Base-by-base conservation (phyloP, 2,888 invertebrate genomes). In the Tetrapedia diversipes region DNA sequence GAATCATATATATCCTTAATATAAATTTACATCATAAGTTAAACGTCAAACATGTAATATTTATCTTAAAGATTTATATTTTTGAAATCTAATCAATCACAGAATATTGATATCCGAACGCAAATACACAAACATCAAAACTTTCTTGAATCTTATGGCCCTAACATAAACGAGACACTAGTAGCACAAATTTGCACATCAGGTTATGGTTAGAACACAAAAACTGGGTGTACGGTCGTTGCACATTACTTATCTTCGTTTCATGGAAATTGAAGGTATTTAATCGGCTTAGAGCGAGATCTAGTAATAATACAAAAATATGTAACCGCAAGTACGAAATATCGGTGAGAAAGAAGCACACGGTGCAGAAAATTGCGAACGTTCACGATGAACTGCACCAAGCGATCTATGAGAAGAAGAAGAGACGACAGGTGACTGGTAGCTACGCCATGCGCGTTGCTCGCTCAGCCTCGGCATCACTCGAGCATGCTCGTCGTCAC, bases 371-470 rank as follows among this genome's bases (percentile, higher is more conserved):
- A 34, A 61, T 69, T 60, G 68, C 32, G 47, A 82, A 24, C 32
- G 41, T 27, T 56, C 65, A 57, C 56, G 67, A 41, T 34, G 76
- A 45, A 43, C 51, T 32, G 66, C 57, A 19, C 39, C 39, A 54
- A 67, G 19, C 49, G 65, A 2, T 59, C 53, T 51, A 71, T 64
- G 78, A 76, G 54, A 72, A 64, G 65, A 71, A 69, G 51, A 73
- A 69, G 79, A 76, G 77, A 81, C 84, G 83, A 84, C 84, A 83
- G 81, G 81, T 83, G 85, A 84, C 84, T 81, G 73, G 79, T 79
- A 60, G 71, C 34, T 60, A 64, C 84, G 84, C 87, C 86, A 84
- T 86, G 87, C 86, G 87, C 86, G 81, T 74, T 77, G 77, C 71
- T 73, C 77, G 73, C 74, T 45, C 78, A 71, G 56, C 54, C 65